Evolutionary conservation across 2,113 vertebrate genomes (phyloP), one percentile per base, ranked within the genome.

Genomic region (Urocolius indicus): DNA sequence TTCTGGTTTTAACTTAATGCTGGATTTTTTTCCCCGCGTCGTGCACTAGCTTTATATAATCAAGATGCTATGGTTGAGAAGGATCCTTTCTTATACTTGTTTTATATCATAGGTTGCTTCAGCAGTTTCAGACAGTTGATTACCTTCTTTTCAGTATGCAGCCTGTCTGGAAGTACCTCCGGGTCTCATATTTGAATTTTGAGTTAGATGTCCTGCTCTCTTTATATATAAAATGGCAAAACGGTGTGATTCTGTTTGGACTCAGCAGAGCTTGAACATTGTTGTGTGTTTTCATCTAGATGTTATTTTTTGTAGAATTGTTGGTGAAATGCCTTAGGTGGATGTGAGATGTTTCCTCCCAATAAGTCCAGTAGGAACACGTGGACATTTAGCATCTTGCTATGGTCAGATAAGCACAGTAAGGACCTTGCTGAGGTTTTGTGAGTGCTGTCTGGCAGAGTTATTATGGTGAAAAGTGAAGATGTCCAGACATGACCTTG

Each of bases 121-220:
- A 55, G 68, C 45, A 52, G 1, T 38, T 38, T 8, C 18, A n/a
- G 54, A 13, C 57, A 11, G 18, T 27, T 43, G 34, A 11, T 2
- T 4, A 2, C n/a, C 18, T 59, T 11, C 51, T 15, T 20, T 63
- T 62, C 8, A 17, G 20, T 21, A 3, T 22, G 10, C 11, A 7
- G 63, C 11, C 54, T 41, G 0, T 38, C 29, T 75, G 45, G 26
- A 55, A 73, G 5, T 38, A 29, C 49, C n/a, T 71, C 3, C 1
- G 0, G 10, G 13, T 73, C 24, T 72, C 32, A 6, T 0, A 2
- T 36, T 41, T 14, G 54, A 54, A 0, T 32, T 20, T 20, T 22
- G 27, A 19, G 11, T 49, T 63, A 26, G 48, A 26, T 80, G 30
- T 67, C 21, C 57, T 69, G 8, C 46, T 87, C 21, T 4, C 0